Base-by-base conservation (phyloP, 2,888 invertebrate species). In the Calliopum simillimum region DNA sequence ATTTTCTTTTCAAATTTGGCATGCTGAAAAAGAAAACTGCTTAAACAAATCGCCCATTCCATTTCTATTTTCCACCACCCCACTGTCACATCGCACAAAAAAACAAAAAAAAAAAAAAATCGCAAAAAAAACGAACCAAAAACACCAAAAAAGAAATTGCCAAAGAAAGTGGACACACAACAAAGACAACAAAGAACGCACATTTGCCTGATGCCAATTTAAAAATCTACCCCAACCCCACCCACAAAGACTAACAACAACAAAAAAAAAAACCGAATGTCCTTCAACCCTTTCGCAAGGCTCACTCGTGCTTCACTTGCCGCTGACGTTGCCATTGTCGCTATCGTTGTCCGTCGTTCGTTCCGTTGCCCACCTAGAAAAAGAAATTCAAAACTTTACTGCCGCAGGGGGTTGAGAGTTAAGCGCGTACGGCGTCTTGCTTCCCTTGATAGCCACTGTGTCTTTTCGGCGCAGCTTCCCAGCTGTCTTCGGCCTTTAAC, bases 201-300 rank as follows among this genome's bases (percentile, higher is more conserved):
- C 63, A 41, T 25, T 44, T 46, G 61, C 44, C 44, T 56, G 67
- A 49, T 69, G 72, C 61, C 72, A 72, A 69, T 72, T 69, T 72
- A 67, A 67, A 67, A 69, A 55, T 55, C 47, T 16, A 33, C 53
- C 23, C 14, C 6, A 8, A 6, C 49, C 21, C 41, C 58, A 68
- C 49, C 49, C 58, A 68, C 4, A 59, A 65, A 69, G 43, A 64
- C 58, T 21, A 6, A 62, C 55, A 49, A 55, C 21, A 71, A 64
- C 53, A 55, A 68, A 61, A 61, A 68, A 61, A 47, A 55, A 65
- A 47, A 23, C 62, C 25, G 58, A 49, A 46, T 68, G 69, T 70
- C 70, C 66, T 72, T 72, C 72, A 72, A 72, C 72, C 72, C 72
- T 72, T 72, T 72, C 67, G 67, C 12, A 41, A 47, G 19, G 56